Base-by-base conservation (phyloP, 2,797 vertebrate species). In the Epinephelus malabaricus region DNA sequence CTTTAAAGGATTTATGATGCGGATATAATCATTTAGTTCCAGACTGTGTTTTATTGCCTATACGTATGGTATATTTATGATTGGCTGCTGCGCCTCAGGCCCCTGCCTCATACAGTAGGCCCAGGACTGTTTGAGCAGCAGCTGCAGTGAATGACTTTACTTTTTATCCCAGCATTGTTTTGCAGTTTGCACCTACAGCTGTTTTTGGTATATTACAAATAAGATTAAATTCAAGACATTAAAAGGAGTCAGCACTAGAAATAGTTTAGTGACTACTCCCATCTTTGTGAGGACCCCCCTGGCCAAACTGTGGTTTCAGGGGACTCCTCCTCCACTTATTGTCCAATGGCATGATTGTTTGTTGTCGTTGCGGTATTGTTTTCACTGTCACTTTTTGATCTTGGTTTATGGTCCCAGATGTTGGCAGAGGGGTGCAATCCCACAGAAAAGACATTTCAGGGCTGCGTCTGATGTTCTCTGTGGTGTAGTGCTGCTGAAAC, bases 371-470 rank as follows among this genome's bases (percentile, higher is more conserved):
- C 67, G 15, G 73, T 84, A 78, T 89, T 94, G 89, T 92, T 88
- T 87, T 90, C 68, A 51, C 76, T 89, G 85, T 88, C 62, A 76
- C 82, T 79, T 90, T 86, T 90, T 92, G 83, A 92, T 92, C 83
- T 85, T 19, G 68, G 69, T 94, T 93, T 91, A 91, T 78, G 83
- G 86, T 74, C 76, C 88, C 92, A 95, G 91, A 93, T 95, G 92
- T 93, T 91, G 89, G 83, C 81, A 76, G 87, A 88, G 86, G 73
- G 87, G 83, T 87, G 89, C 81, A 79, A 79, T 81, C 83, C 78
- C 79, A 89, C 79, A 89, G 80, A 88, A 88, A 69, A 81, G 76
- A 79, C 73, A 77, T 60, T 38, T 23, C 59, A 76, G 56, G 38
- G 51, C 75, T 58, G 54, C 60, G 51, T 90, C 82, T 90, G 86